phyloP scores from a whole-genome alignment of 2,888 invertebrate genomes.

The Yponomeuta sedellus region DNA sequence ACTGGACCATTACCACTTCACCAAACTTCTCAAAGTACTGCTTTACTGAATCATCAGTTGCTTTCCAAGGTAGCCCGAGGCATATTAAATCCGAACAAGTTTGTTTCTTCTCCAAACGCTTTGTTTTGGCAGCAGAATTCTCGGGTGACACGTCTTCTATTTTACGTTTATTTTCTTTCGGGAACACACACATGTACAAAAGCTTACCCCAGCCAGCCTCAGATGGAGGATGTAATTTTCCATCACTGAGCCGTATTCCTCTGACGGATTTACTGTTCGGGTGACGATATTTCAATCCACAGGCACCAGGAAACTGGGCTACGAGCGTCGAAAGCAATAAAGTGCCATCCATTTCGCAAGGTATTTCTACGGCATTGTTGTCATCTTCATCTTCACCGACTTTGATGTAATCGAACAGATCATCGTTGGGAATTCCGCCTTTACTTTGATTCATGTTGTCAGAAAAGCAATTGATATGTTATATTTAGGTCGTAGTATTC shows the following conservation, averaged over 20 bases:
- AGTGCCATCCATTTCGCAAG: slow-evolving; percentile 96
- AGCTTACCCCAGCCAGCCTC: slow-evolving; percentile 86
- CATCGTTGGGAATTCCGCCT: slow-evolving; percentile 38
- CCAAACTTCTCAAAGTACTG: slow-evolving; percentile 99
- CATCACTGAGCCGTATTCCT: slow-evolving; percentile 93
- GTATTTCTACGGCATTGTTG: slow-evolving; percentile 97
- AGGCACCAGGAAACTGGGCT: slow-evolving; percentile 98
- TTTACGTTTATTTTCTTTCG: slow-evolving; percentile 96
- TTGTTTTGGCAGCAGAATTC: slow-evolving; percentile 95
- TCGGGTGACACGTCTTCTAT: slow-evolving; percentile 94
- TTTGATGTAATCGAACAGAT: slow-evolving; percentile 62
- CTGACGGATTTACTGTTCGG: slow-evolving; percentile 92
- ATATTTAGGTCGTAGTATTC: too few relatives aligned
- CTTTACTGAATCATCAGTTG: slow-evolving; percentile 94
- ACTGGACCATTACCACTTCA: slow-evolving; percentile 98
- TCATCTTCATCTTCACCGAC: slow-evolving; percentile 90
- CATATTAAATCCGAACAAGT: slow-evolving; percentile 98
- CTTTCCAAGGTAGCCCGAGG: slow-evolving; percentile 98
- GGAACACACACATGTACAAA: slow-evolving; percentile 87
- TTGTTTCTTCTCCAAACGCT: slow-evolving; percentile 93
- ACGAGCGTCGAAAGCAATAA: slow-evolving; percentile 94
- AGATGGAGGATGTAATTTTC: slow-evolving; percentile 91
- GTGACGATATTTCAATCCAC: slow-evolving; percentile 97
- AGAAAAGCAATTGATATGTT: too few relatives aligned
- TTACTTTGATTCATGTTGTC: slow-evolving; percentile 24